A percentile compares a stretch with the other conserved stretches of the same genome.
Evolutionary conservation across 1,140 invertebrate species (phyloP).

Genomic region (Heliconius congener): DNA sequence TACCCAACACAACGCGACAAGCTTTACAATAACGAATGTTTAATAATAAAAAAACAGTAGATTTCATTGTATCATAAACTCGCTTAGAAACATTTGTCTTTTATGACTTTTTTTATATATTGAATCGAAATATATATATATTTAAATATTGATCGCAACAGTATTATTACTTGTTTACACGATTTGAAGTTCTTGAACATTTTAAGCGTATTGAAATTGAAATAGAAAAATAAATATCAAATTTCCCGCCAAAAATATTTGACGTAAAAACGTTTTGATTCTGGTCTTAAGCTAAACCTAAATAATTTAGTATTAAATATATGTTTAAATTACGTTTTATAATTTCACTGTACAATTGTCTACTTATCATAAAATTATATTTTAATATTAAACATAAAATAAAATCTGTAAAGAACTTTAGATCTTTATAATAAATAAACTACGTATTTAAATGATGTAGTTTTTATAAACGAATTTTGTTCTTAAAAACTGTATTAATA

Average conservation of each 20-base stretch:
- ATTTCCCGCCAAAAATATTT: neutral
- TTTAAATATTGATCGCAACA: constrained; percentile 1
- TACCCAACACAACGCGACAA: constrained; percentile 92
- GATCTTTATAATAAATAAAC: neutral
- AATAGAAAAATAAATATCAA: neutral
- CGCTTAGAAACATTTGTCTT: neutral
- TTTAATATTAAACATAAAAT: neutral
- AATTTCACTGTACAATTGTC: neutral
- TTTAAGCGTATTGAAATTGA: neutral
- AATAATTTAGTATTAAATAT: neutral
- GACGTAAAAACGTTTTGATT: neutral
- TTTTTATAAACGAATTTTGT: constrained; percentile 1
- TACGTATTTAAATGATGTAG: neutral
- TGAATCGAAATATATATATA: neutral
- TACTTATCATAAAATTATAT: neutral
- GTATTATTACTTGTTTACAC: constrained; percentile 12
- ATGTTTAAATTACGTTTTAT: neutral
- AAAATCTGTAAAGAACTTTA: constrained; percentile 4
- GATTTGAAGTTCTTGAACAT: neutral
- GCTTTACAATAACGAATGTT: constrained; percentile 86
- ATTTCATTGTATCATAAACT: neutral
- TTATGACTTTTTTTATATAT: neutral
- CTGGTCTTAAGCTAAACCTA: neutral
- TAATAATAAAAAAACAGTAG: neutral
- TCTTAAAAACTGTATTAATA: constrained; percentile 11